A percentile compares a stretch with the other conserved stretches of the same genome.
phyloP scores from a whole-genome alignment of 2,113 vertebrate species.

The Apteryx owenii region DNA sequence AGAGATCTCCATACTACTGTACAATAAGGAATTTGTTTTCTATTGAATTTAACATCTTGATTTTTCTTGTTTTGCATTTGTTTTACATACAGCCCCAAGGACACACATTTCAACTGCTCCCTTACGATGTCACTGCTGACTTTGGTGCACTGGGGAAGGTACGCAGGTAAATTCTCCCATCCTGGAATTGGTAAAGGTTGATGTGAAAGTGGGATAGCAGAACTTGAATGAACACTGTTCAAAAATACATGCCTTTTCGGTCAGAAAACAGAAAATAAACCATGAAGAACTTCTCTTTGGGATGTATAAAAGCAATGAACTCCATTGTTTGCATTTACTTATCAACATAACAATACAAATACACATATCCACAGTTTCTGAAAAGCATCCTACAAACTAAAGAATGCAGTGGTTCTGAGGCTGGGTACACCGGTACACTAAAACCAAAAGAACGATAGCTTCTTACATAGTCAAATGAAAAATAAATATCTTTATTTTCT shows the following conservation, averaged over 20 bases:
- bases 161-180: constrained; percentile 51
- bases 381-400: constrained; percentile 65
- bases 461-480: constrained; percentile 85
- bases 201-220: constrained; percentile 61
- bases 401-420: constrained; percentile 73
- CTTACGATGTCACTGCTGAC: constrained; percentile 50
- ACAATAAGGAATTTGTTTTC: constrained; percentile 62
- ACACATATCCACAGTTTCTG: constrained; percentile 63
- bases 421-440: constrained; percentile 70
- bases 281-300: constrained; percentile 62
- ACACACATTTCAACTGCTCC: constrained; percentile 58
- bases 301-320: constrained; percentile 67
- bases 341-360: constrained; percentile 59
- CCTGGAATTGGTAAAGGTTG: constrained; percentile 58
- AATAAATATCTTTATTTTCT: constrained; percentile 87
- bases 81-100: constrained; percentile 69
- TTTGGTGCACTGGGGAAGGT: constrained; percentile 47
- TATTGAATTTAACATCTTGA: constrained; percentile 59
- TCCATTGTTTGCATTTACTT: constrained; percentile 67
- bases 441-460: constrained; percentile 82
- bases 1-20: constrained; percentile 71
- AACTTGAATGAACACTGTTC: constrained; percentile 56
- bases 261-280: constrained; percentile 69
- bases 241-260: constrained; percentile 50
- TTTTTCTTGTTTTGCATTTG: constrained; percentile 57